Conservation (phyloP, 2,888 invertebrate genomes). For the Heliconius erato region DNA sequence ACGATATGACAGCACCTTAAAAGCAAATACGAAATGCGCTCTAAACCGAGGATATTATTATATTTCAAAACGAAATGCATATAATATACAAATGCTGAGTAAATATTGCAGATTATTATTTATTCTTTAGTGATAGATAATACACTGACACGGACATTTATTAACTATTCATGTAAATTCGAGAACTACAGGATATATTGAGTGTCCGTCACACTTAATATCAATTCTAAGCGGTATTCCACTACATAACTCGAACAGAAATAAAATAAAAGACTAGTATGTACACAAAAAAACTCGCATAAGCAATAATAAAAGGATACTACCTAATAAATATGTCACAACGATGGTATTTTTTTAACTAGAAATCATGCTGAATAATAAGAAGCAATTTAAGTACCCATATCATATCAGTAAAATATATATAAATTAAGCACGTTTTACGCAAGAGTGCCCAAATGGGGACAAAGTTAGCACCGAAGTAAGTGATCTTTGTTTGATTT, state of each 20-base stretch:
- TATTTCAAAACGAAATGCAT: background rate
- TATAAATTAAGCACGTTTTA: slow-evolving; percentile 11
- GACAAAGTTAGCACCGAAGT: slow-evolving; percentile 1
- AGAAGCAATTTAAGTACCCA: slow-evolving; percentile 19
- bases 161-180: background rate
- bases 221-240: background rate
- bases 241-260: background rate
- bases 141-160: slow-evolving; percentile 2
- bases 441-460: slow-evolving; percentile 16
- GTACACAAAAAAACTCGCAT: background rate
- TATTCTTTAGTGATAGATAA: background rate
- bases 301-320: background rate
- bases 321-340: slow-evolving; percentile 13
- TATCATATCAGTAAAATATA: background rate
- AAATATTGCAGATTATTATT: background rate
- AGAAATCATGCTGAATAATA: background rate
- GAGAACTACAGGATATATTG: slow-evolving; percentile 6
- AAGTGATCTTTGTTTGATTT: background rate
- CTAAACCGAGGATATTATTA: background rate
- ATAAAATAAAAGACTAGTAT: slow-evolving; percentile 22
- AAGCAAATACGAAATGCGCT: slow-evolving; percentile 7
- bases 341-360: background rate
- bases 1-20: slow-evolving; percentile 28
- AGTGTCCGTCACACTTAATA: background rate
- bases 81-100: slow-evolving; percentile 4